These are phyloP conservation scores for Gobio gobio DNA, from an alignment of 2,113 vertebrate genomes.

Conservation along the genomic window DNA sequence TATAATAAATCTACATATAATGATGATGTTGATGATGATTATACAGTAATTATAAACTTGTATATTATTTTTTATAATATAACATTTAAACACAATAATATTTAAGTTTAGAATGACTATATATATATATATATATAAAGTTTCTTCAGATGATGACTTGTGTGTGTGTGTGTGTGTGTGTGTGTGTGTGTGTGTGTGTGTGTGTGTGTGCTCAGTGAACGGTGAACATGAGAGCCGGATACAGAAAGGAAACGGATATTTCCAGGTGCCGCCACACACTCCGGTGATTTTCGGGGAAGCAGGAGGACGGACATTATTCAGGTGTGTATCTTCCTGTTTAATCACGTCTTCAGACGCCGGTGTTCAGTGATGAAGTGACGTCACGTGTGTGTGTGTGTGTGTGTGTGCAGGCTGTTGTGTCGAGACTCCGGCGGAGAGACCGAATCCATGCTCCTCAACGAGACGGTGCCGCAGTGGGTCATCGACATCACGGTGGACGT, in stretches of 20 bases:
- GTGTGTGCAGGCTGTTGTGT: slow-evolving; percentile 85
- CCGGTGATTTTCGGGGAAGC: slow-evolving; percentile 98
- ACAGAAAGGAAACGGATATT: slow-evolving; percentile 98
- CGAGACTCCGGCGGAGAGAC: slow-evolving; percentile 97
- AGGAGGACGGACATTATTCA: slow-evolving; percentile 94
- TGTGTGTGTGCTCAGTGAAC: slow-evolving; percentile 77
- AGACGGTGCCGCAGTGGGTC: slow-evolving; percentile 98
- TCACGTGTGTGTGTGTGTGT: no score
- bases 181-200: no score
- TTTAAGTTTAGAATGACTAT: no score
- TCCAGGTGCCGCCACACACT: slow-evolving; percentile 97
- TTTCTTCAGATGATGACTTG: background rate
- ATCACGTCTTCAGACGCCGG: background rate
- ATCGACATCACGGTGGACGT: slow-evolving; percentile 99
- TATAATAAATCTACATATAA: no score
- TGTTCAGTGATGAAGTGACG: background rate
- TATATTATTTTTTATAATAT: no score
- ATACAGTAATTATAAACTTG: no score
- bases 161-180: no score
- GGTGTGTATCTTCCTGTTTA: slow-evolving; percentile 62
- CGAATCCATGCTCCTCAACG: slow-evolving; percentile 97
- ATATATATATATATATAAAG: no score
- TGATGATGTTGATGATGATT: no score
- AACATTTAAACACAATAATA: no score
- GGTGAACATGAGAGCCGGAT: slow-evolving; percentile 94